A percentile compares a stretch with the other conserved stretches of the same genome.
Evolutionary conservation across 2,113 vertebrate genomes (phyloP).

Genomic region (Pygoscelis antarcticus): DNA sequence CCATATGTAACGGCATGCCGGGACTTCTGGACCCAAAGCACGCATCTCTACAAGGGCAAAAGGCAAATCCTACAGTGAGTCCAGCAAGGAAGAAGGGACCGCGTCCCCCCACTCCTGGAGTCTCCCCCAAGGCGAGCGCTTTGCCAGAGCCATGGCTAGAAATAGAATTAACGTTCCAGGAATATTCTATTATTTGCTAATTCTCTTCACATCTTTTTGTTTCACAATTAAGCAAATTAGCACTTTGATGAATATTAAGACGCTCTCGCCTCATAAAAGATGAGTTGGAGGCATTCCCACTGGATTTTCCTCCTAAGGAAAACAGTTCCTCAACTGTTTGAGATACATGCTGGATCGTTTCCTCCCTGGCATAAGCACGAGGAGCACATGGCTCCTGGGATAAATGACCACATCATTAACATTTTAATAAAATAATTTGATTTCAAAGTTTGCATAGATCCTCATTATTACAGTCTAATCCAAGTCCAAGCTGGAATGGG

Average conservation of each 20-base stretch:
- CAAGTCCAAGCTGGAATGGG: not conserved
- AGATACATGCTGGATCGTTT: not conserved
- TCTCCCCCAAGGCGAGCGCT: not conserved
- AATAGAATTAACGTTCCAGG: not conserved
- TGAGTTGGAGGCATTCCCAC: conserved; percentile 39
- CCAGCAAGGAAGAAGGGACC: not conserved
- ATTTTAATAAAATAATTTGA: not conserved
- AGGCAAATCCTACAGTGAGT: not conserved
- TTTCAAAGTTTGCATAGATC: not conserved
- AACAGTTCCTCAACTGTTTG: not conserved
- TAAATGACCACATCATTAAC: not conserved
- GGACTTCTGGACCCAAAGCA: not conserved
- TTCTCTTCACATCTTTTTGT: conserved; percentile 55
- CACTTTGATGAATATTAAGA: conserved; percentile 57
- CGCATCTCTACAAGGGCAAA: not conserved
- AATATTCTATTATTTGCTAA: conserved; percentile 54
- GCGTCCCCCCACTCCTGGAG: not conserved
- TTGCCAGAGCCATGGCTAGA: not conserved
- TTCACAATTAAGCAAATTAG: conserved; percentile 66
- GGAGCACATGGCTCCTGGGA: not conserved
- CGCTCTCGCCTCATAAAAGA: not conserved
- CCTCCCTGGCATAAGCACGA: not conserved
- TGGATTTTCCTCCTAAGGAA: not conserved
- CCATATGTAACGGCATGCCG: not conserved
- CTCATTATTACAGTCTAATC: not conserved